phyloP scores from a whole-genome alignment of 2,888 invertebrate species.

The Strigamia crassipes region DNA sequence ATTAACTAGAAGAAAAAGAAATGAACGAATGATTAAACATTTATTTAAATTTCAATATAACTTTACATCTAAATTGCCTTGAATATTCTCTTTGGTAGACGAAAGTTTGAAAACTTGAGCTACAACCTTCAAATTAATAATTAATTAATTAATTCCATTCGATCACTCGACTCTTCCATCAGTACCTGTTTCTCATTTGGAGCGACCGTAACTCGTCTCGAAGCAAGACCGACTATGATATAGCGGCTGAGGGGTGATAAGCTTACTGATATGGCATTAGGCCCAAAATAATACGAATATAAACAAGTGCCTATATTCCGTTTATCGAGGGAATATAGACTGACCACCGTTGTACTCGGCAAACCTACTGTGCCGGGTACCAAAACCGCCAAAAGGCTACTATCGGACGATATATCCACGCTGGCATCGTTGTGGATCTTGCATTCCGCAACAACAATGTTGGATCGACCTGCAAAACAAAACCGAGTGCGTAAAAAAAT shows the following conservation, averaged over 20 bases:
- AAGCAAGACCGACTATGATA: conserved; percentile 78
- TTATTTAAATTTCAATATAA: neutral
- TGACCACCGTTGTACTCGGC: conserved; percentile 73
- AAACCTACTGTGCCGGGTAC: conserved; percentile 69
- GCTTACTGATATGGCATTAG: conserved; percentile 81
- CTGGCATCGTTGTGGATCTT: conserved; percentile 86
- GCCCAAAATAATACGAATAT: conserved; percentile 75
- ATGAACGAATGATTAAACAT: neutral
- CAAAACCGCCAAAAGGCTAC: conserved; percentile 74
- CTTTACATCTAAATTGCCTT: conserved; percentile 44
- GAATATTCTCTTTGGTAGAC: conserved; percentile 33
- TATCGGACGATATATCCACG: conserved; percentile 80
- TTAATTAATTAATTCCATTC: neutral
- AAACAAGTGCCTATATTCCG: conserved; percentile 75
- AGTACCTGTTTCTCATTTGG: conserved; percentile 44
- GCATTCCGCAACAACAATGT: conserved; percentile 78
- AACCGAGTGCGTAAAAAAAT: neutral
- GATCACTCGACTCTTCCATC: no score
- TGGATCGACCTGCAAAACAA: conserved; percentile 61
- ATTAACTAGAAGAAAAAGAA: conserved; percentile 58
- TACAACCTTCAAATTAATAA: conserved; percentile 44
- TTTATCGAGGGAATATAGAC: conserved; percentile 79
- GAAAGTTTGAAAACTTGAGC: conserved; percentile 47
- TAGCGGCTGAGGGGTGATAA: conserved; percentile 80
- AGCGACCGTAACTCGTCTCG: conserved; percentile 55